Evolutionary conservation across 2,113 vertebrate species (phyloP).

Genomic region (Hemicordylus capensis): DNA sequence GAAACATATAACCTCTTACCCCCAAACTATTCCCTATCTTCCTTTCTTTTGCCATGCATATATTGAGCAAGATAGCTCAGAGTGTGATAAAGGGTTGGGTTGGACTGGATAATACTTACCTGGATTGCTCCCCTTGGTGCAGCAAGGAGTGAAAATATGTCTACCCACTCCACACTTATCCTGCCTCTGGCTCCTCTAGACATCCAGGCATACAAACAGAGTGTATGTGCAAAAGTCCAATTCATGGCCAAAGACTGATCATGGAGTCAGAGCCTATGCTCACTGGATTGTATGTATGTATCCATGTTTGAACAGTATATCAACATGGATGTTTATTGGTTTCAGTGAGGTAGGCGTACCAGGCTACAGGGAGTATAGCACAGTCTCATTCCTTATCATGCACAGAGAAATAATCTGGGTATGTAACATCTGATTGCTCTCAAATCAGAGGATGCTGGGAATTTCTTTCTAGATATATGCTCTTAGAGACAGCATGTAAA

Average conservation of each 20-base stretch:
- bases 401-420: not conserved
- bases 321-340: not conserved
- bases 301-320: not conserved
- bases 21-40: not conserved
- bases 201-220: too few relatives aligned
- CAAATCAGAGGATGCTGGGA: not conserved
- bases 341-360: not conserved
- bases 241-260: not conserved
- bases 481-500: conserved; percentile 12
- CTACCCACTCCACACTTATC: too few relatives aligned
- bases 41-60: not conserved
- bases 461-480: not conserved
- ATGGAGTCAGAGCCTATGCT: too few relatives aligned
- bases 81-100: not conserved
- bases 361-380: not conserved
- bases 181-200: too few relatives aligned
- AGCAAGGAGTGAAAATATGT: too few relatives aligned
- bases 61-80: not conserved
- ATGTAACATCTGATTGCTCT: not conserved
- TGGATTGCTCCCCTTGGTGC: too few relatives aligned
- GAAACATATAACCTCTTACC: not conserved
- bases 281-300: not conserved
- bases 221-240: not conserved
- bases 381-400: not conserved
- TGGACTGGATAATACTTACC: too few relatives aligned